phyloP scores from a whole-genome alignment of 2,797 vertebrate species.

The Bradypus variegatus region DNA sequence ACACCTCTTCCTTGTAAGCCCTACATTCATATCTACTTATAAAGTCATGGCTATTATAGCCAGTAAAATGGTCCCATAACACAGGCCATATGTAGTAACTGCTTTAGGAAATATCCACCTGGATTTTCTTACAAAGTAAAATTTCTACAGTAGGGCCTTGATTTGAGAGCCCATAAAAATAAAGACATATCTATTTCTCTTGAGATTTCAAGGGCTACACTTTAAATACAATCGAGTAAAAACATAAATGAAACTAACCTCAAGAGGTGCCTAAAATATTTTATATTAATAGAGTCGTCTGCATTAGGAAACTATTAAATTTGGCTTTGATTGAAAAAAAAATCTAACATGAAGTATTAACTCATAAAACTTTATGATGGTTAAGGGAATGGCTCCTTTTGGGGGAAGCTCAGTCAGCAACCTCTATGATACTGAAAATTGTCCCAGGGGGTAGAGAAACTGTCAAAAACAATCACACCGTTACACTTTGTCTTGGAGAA shows the following conservation, averaged over 20 bases:
- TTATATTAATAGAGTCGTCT: background rate
- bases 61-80: background rate
- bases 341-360: background rate
- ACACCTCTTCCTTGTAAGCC: background rate
- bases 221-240: background rate
- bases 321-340: slow-evolving; percentile 2
- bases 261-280: background rate
- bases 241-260: slow-evolving; percentile 30
- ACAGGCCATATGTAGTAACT: background rate
- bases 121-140: background rate
- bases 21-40: background rate
- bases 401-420: background rate
- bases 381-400: background rate
- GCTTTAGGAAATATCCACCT: background rate
- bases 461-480: background rate
- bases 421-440: background rate
- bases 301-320: background rate
- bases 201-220: background rate
- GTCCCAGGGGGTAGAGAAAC: background rate
- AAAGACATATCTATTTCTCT: background rate
- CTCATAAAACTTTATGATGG: background rate
- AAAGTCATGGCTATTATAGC: background rate
- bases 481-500: background rate
- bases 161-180: background rate
- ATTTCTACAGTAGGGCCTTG: background rate